Percentiles rank a stretch among this genome's conserved stretches.
phyloP scores from a whole-genome alignment of 2,113 vertebrate species.

The Pachycephala philippinensis region DNA sequence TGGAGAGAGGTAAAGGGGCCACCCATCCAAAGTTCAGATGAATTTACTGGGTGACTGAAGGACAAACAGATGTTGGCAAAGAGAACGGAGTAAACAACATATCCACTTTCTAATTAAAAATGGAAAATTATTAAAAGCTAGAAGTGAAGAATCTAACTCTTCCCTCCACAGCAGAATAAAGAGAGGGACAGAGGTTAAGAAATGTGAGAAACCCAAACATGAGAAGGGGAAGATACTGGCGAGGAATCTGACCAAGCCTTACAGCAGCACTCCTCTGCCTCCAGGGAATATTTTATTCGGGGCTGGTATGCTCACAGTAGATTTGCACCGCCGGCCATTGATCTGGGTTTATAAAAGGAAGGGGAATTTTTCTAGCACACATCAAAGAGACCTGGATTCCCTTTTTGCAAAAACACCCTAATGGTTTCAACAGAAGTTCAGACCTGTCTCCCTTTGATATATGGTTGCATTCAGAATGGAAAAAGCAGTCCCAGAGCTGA shows the following conservation, averaged over 20 bases:
- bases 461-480: slow-evolving; percentile 60
- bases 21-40: not conserved
- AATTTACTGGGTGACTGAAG: not conserved
- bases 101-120: not conserved
- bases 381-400: slow-evolving; percentile 70
- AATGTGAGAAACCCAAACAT: not conserved
- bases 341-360: slow-evolving; percentile 67
- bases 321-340: slow-evolving; percentile 41
- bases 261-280: not conserved
- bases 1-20: not conserved
- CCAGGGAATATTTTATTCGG: slow-evolving; percentile 49
- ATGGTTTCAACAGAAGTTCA: slow-evolving; percentile 74
- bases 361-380: slow-evolving; percentile 64
- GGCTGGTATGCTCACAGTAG: slow-evolving; percentile 34
- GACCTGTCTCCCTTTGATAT: slow-evolving; percentile 70
- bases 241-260: not conserved
- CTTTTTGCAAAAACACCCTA: slow-evolving; percentile 68
- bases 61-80: not conserved
- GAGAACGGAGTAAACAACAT: not conserved
- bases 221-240: not conserved
- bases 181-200: not conserved
- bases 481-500: slow-evolving; percentile 44
- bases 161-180: not conserved
- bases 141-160: not conserved
- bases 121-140: not conserved